phyloP scores from a whole-genome alignment of 1,140 invertebrate species.

The Phocides pigmalion region DNA sequence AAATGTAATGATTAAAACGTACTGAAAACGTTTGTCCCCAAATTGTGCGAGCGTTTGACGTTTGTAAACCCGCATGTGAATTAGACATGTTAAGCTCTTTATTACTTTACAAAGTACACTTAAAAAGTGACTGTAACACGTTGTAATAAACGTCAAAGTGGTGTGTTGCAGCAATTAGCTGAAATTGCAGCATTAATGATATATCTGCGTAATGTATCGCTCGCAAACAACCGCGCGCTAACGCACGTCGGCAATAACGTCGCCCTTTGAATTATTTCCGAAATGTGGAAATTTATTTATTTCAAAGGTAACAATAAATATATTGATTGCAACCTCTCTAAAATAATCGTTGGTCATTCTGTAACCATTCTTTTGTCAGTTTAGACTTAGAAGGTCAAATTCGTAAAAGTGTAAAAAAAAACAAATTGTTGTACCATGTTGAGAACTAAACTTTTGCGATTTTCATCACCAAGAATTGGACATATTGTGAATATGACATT shows the following conservation, averaged over 20 bases:
- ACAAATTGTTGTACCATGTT: too few relatives aligned
- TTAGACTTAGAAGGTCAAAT: too few relatives aligned
- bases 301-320: too few relatives aligned
- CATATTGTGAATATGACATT: too few relatives aligned
- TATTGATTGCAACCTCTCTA: too few relatives aligned
- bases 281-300: too few relatives aligned
- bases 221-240: slow-evolving; percentile 10
- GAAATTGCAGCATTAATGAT: slow-evolving; percentile 24
- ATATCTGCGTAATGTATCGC: slow-evolving; percentile 18
- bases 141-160: slow-evolving; percentile 6
- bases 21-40: not conserved
- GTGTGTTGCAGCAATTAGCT: slow-evolving; percentile 3
- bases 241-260: slow-evolving; percentile 4
- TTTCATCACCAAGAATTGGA: too few relatives aligned
- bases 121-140: slow-evolving; percentile 2
- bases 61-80: slow-evolving; percentile 5
- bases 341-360: too few relatives aligned
- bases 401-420: too few relatives aligned
- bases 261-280: too few relatives aligned
- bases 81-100: slow-evolving; percentile 10
- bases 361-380: too few relatives aligned
- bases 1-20: not conserved
- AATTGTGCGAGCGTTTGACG: not conserved
- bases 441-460: too few relatives aligned
- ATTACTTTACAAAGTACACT: not conserved